Conservation (phyloP, 2,113 vertebrate species). For the Erinaceus europaeus region DNA sequence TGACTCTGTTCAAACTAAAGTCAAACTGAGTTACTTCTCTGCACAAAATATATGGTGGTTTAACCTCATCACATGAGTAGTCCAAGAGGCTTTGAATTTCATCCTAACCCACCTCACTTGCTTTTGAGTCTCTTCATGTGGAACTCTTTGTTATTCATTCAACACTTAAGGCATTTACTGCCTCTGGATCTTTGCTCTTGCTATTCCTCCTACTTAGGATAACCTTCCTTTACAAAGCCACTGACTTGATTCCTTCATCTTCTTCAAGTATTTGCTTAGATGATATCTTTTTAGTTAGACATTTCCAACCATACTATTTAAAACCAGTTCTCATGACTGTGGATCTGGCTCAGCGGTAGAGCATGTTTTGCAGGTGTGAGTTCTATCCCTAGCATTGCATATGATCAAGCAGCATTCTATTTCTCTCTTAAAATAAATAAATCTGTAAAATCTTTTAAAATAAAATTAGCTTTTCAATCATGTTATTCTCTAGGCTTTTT, state of each 20-base stretch:
- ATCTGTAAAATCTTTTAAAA: background rate
- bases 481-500: background rate
- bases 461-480: background rate
- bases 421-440: too few species aligned
- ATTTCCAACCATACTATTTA: background rate
- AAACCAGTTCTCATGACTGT: background rate
- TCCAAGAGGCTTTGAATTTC: fast-evolving
- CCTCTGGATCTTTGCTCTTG: background rate
- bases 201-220: background rate
- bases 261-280: background rate
- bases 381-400: too few species aligned
- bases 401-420: too few species aligned
- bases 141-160: background rate
- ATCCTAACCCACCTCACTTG: too few species aligned
- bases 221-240: background rate
- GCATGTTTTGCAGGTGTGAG: too few species aligned
- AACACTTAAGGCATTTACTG: too few species aligned
- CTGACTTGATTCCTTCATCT: background rate
- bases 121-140: background rate
- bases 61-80: background rate
- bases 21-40: background rate
- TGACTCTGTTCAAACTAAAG: background rate
- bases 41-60: background rate
- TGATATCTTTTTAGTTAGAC: background rate
- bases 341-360: too few species aligned